Evolutionary conservation across 2,113 vertebrate species (phyloP).

Genomic region (Mohoua ochrocephala): DNA sequence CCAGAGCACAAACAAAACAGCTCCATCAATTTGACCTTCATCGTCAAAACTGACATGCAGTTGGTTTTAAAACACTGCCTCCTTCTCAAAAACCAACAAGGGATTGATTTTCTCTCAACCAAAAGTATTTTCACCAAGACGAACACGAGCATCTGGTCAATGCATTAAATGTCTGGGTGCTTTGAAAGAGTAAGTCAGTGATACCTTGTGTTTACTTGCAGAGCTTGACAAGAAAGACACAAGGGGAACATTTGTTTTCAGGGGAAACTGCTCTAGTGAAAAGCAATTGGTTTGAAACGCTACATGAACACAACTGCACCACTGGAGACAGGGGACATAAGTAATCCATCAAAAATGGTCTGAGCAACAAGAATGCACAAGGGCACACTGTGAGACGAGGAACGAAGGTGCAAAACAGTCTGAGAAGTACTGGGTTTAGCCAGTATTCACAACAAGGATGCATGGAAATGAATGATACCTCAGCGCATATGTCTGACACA

Average conservation of each 20-base stretch:
- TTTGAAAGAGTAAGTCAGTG: slow-evolving; percentile 30
- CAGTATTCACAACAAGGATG: neutral
- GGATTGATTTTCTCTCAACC: neutral
- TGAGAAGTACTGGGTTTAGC: neutral
- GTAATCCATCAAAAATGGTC: neutral
- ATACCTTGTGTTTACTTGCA: neutral
- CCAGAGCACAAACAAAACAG: slow-evolving; percentile 15
- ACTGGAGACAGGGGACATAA: neutral
- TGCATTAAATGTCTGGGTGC: neutral
- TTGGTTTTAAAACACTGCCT: slow-evolving; percentile 25
- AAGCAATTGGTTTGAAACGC: neutral
- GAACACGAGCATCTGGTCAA: neutral
- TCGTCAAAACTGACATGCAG: neutral
- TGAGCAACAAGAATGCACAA: neutral
- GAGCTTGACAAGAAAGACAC: neutral
- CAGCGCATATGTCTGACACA: neutral
- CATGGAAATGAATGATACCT: neutral
- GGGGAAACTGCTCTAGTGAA: neutral
- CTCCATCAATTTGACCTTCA: slow-evolving; percentile 33
- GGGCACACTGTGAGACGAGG: neutral
- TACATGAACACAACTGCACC: neutral
- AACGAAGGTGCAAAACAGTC: neutral
- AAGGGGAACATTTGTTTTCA: slow-evolving; percentile 12
- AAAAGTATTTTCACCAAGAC: neutral
- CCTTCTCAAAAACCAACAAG: slow-evolving; percentile 41